Conservation (phyloP, 2,113 vertebrate genomes). For the Fregetta grallaria region DNA sequence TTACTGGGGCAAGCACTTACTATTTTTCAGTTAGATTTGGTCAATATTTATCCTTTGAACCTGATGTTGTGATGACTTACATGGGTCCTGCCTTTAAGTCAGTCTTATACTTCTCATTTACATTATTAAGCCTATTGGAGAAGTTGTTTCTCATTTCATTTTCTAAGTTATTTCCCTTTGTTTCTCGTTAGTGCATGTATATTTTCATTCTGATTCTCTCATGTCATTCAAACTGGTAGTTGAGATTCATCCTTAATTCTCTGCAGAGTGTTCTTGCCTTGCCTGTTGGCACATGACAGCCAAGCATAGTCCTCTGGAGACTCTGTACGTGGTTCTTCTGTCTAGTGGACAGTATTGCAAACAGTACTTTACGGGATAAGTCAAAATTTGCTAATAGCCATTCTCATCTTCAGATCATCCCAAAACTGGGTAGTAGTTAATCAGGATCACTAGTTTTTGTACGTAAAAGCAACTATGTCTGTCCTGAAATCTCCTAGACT, state of each 20-base stretch:
- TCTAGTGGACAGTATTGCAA: not conserved
- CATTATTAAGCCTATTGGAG: not conserved
- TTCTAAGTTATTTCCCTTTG: not conserved
- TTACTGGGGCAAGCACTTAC: rapidly evolving
- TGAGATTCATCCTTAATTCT: not conserved
- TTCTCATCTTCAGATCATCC: not conserved
- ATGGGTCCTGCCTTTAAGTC: not conserved
- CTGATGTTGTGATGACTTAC: not conserved
- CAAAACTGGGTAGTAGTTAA: not conserved
- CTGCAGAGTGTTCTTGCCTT: not conserved
- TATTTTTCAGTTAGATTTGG: not conserved
- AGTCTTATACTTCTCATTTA: not conserved
- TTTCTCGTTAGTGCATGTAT: not conserved
- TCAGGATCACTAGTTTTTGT: not conserved
- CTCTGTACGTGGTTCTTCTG: not conserved
- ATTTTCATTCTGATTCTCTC: not conserved
- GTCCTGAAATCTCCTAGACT: not conserved
- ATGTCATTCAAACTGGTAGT: not conserved
- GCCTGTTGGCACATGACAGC: not conserved
- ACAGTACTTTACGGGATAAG: not conserved
- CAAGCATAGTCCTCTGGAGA: not conserved
- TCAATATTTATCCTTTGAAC: not conserved
- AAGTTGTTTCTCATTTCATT: not conserved
- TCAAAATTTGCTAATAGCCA: not conserved
- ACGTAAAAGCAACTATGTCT: not conserved